Percentiles rank a stretch among this genome's conserved stretches.
Evolutionary conservation across 2,113 vertebrate species (phyloP).

Genomic region (Perognathus longimembris): DNA sequence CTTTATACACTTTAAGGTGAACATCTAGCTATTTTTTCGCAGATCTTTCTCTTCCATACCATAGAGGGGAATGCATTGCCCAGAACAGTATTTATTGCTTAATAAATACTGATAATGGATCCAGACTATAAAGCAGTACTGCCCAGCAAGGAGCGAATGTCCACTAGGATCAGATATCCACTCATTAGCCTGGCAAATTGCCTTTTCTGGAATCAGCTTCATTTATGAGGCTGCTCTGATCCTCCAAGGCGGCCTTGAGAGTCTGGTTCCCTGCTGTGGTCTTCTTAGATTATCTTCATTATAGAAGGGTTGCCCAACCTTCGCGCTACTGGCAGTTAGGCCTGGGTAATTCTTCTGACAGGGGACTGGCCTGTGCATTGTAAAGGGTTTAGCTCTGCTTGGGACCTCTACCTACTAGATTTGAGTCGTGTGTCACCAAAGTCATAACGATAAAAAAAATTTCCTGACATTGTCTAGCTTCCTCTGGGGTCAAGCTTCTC

Average conservation of each 20-base stretch:
- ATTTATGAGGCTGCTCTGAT: background rate
- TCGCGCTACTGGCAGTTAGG: background rate
- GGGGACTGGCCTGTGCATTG: too few species aligned
- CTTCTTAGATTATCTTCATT: background rate
- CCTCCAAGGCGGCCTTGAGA: background rate
- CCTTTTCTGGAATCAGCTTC: background rate
- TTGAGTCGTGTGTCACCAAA: background rate
- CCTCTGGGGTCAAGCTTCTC: background rate
- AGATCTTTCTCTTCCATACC: background rate
- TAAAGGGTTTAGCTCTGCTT: background rate
- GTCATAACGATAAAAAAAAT: background rate
- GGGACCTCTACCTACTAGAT: background rate
- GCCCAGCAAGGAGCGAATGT: background rate
- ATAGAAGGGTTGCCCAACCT: background rate
- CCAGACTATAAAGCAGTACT: background rate
- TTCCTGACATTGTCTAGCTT: background rate
- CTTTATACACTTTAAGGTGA: background rate
- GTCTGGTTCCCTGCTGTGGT: background rate
- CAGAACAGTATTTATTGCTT: background rate
- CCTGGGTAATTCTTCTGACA: background rate
- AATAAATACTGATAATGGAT: background rate
- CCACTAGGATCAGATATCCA: background rate
- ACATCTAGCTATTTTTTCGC: background rate
- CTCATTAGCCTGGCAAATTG: background rate
- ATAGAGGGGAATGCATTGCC: background rate